These are phyloP conservation scores for Urosaurus nigricauda DNA, from an alignment of 2,797 vertebrate genomes.

Conservation along the genomic window DNA sequence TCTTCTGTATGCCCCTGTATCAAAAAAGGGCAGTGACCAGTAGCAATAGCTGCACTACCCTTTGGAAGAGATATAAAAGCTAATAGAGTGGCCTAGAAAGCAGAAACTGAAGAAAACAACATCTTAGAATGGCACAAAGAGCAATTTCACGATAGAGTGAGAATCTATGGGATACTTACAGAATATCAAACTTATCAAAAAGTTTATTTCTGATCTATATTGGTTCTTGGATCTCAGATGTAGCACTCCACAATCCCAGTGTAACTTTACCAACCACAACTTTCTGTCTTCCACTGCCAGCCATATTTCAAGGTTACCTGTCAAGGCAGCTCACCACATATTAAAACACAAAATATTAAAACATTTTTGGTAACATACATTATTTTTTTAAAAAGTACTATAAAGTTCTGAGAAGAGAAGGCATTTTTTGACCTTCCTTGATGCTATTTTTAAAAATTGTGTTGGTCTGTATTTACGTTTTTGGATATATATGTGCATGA, in stretches of 20 bases:
- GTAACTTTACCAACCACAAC: constrained; percentile 36
- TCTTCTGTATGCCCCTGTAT: constrained; percentile 42
- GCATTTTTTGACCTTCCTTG: not conserved
- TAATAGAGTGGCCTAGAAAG: constrained; percentile 38
- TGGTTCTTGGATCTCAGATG: constrained; percentile 39
- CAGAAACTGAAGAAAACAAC: constrained; percentile 41
- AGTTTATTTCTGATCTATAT: constrained; percentile 37
- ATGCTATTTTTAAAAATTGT: not conserved
- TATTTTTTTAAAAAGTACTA: too few relatives aligned
- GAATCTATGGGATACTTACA: constrained; percentile 47
- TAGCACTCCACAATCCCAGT: constrained; percentile 36
- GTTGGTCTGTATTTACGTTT: not conserved
- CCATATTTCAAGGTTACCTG: not conserved
- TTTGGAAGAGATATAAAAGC: not conserved
- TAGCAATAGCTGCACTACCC: constrained; percentile 48
- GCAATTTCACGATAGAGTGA: constrained; percentile 64
- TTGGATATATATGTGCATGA: not conserved
- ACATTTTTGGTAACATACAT: not conserved
- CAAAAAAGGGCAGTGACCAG: constrained; percentile 40
- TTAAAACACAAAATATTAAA: not conserved
- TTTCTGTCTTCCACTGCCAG: not conserved
- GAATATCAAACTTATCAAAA: constrained; percentile 47
- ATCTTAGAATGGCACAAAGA: constrained; percentile 46
- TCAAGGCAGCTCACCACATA: not conserved
- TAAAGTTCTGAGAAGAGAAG: not conserved